Percentiles rank a stretch among this genome's conserved stretches.
Evolutionary conservation across 1,140 invertebrate genomes (phyloP).

Genomic region (Heliconius nattereri): DNA sequence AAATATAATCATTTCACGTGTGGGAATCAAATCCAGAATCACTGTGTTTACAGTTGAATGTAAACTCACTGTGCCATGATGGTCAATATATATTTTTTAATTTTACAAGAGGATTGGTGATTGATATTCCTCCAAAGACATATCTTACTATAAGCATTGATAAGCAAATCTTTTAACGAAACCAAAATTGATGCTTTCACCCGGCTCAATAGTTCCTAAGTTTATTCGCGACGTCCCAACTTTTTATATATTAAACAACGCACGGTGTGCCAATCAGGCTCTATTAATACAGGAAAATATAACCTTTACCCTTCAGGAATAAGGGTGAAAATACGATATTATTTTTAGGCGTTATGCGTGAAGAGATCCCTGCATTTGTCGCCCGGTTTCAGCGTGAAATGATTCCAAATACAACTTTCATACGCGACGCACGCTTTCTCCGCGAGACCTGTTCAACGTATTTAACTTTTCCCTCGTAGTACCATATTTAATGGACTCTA

Average conservation of each 20-base stretch:
- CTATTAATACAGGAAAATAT: background rate
- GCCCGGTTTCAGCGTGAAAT: conserved; percentile 40
- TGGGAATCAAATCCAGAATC: too few relatives aligned
- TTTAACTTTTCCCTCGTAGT: background rate
- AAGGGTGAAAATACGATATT: background rate
- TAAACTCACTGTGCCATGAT: too few relatives aligned
- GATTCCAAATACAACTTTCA: conserved; percentile 42
- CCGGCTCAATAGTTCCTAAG: conserved; percentile 19
- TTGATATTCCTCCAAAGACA: background rate
- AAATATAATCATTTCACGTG: background rate
- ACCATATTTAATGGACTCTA: background rate
- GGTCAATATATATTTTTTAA: too few relatives aligned
- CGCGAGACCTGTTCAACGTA: background rate
- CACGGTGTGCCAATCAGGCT: background rate
- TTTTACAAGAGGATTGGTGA: too few relatives aligned
- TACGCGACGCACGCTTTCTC: conserved; percentile 37
- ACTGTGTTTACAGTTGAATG: too few relatives aligned
- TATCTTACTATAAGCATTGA: background rate
- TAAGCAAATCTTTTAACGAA: background rate
- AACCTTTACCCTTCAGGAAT: background rate
- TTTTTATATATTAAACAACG: conserved; percentile 27
- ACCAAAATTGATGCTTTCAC: conserved; percentile 25
- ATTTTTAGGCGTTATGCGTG: background rate
- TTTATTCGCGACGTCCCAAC: conserved; percentile 21
- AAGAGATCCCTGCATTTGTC: conserved; percentile 17